Percentiles rank a stretch among this genome's conserved stretches.
phyloP scores from a whole-genome alignment of 2,888 invertebrate genomes.

The Baccha elongata region DNA sequence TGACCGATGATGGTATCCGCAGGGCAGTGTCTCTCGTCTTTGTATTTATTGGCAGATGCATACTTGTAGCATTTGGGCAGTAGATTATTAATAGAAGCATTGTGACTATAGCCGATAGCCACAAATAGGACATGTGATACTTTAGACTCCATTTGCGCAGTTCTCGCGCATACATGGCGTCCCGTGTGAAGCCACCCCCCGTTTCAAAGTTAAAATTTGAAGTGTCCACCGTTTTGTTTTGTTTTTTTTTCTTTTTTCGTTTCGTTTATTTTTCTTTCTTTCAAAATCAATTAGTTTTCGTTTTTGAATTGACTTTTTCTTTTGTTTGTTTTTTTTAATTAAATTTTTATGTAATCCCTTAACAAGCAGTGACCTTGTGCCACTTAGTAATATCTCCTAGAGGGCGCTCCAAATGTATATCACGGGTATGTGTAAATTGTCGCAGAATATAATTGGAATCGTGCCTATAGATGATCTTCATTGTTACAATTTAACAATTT shows the following conservation, averaged over 20 bases:
- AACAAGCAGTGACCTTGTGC: slow-evolving; percentile 64
- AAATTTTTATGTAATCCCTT: slow-evolving; percentile 18
- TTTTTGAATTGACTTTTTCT: slow-evolving; percentile 1
- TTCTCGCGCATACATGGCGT: slow-evolving; percentile 83
- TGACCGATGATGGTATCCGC: slow-evolving; percentile 36
- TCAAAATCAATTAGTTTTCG: slow-evolving; percentile 11
- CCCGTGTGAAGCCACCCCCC: slow-evolving; percentile 75
- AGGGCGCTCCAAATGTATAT: slow-evolving; percentile 68
- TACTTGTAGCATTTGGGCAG: slow-evolving; percentile 78
- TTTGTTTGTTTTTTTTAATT: background rate
- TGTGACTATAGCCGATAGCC: slow-evolving; percentile 80
- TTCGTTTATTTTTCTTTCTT: slow-evolving; percentile 50
- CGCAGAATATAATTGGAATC: slow-evolving; percentile 69
- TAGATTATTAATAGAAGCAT: slow-evolving; percentile 81
- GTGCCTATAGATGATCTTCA: slow-evolving; percentile 79
- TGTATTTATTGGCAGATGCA: slow-evolving; percentile 76
- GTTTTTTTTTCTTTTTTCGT: slow-evolving; percentile 18
- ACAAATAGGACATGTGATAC: slow-evolving; percentile 82
- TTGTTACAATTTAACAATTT: slow-evolving; percentile 76
- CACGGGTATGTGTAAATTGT: slow-evolving; percentile 68
- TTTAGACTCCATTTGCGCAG: slow-evolving; percentile 83
- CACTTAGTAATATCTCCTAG: slow-evolving; percentile 69
- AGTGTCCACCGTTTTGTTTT: slow-evolving; percentile 35
- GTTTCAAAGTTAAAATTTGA: slow-evolving; percentile 63
- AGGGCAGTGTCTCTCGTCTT: slow-evolving; percentile 67